Evolutionary conservation across 1,140 invertebrate genomes (phyloP).

Genomic region (Plodia interpunctella): DNA sequence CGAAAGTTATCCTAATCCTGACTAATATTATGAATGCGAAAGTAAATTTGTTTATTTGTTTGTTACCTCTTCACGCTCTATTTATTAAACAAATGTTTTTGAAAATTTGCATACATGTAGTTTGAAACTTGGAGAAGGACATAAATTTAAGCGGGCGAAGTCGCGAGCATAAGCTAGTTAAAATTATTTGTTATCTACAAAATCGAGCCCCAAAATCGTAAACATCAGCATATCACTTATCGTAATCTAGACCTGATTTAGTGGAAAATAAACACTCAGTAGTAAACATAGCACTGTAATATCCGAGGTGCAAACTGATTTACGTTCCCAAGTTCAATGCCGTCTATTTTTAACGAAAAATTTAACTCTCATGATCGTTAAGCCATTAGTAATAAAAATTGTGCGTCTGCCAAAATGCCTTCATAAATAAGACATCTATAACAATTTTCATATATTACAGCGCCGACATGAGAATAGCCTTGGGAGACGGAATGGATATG

Average conservation of each 20-base stretch:
- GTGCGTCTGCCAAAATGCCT: conserved; percentile 43
- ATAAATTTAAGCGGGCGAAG: too few species aligned
- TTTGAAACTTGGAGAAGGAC: too few species aligned
- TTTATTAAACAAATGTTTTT: too few species aligned
- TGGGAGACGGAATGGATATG: not conserved
- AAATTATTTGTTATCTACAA: too few species aligned
- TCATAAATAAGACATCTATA: conserved; percentile 39
- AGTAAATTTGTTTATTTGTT: too few species aligned
- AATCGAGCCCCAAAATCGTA: too few species aligned
- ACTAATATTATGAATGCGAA: too few species aligned
- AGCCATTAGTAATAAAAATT: conserved; percentile 43
- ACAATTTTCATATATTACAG: conserved; percentile 60
- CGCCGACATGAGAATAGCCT: conserved; percentile 26
- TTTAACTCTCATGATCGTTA: conserved; percentile 27
- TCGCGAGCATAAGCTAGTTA: too few species aligned
- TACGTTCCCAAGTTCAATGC: conserved; percentile 14
- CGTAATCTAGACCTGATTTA: not conserved
- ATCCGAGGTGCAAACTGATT: conserved; percentile 17
- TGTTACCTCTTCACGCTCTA: too few species aligned
- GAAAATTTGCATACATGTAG: too few species aligned
- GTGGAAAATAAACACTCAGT: not conserved
- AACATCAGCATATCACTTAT: not conserved
- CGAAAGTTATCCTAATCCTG: too few species aligned
- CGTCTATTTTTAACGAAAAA: conserved; percentile 24
- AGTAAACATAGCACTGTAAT: not conserved